Evolutionary conservation across 2,113 vertebrate species (phyloP).

Genomic region (Setophaga coronata): DNA sequence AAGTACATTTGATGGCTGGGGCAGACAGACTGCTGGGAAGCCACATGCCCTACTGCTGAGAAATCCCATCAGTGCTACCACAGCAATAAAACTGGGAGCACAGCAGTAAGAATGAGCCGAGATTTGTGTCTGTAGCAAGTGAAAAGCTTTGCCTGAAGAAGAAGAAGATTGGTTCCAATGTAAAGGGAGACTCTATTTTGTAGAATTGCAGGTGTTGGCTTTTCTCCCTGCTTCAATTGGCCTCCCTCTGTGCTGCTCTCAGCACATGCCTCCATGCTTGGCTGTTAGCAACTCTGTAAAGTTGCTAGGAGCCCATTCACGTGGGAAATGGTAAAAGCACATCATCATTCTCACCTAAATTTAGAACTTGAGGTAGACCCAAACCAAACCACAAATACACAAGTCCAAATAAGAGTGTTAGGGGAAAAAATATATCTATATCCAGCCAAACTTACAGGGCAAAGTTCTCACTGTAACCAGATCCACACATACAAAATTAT

Average conservation of each 20-base stretch:
- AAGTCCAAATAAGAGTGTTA: background rate
- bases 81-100: background rate
- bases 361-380: background rate
- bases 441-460: background rate
- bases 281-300: background rate
- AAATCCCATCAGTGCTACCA: background rate
- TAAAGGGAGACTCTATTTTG: background rate
- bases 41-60: background rate
- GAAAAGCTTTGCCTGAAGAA: background rate
- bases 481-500: background rate
- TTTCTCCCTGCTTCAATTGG: background rate
- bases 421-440: background rate
- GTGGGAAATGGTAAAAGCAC: background rate
- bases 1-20: background rate
- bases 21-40: background rate
- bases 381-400: background rate
- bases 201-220: background rate
- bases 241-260: background rate
- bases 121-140: background rate
- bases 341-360: background rate
- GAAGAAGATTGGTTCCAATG: background rate
- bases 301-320: background rate
- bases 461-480: background rate
- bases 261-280: rapidly evolving
- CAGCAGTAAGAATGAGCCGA: background rate